Base-by-base conservation (phyloP, 2,888 invertebrate species). In the Nemotelus pantherinus region DNA sequence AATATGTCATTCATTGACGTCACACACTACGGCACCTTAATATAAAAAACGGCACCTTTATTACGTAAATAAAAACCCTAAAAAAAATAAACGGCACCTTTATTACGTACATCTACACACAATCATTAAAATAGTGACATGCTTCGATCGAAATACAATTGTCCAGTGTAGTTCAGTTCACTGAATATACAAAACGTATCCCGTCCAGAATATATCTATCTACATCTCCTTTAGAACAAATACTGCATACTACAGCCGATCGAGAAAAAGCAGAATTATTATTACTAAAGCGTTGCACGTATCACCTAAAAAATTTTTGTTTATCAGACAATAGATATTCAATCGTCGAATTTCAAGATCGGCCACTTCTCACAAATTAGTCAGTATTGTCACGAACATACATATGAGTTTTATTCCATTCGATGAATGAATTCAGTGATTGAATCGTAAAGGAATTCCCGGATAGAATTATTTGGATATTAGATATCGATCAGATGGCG, bases 271-370 rank as follows among this genome's bases (percentile, higher is more conserved):
- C 25, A 25, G 25, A 25, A 25, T 4, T 44, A 68, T 50, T 50
- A 41, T 65, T 44, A 58, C 2, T 25, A 39, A 68, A 45, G 48
- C 68, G 9, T 45, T 3, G 68, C 65, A 65, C 48, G 68, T 68
- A 47, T 9, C 3, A 39, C 44, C 53, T 9, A n/a, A n/a, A 47
- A 44, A 47, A 65, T 65, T 57, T 57, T 58, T 41, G 2, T 63
- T 68, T 3, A 68, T 50, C 9, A 68, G 41, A 53, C 39, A 68
- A 68, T 68, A 48, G 39, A 68, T 68, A 68, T 68, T 68, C 68
- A 44, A n/a, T 44, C 9, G 45, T 10, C 5, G n/a, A 47, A 4
- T 3, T 45, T 7, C 2, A 45, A n/a, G n/a, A 65, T 65, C 25
- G 65, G n/a, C 47, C n/a, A 57, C 10, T 63, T 5, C 2, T 25